Conservation (phyloP, 2,113 vertebrate species). For the Taxidea taxus region DNA sequence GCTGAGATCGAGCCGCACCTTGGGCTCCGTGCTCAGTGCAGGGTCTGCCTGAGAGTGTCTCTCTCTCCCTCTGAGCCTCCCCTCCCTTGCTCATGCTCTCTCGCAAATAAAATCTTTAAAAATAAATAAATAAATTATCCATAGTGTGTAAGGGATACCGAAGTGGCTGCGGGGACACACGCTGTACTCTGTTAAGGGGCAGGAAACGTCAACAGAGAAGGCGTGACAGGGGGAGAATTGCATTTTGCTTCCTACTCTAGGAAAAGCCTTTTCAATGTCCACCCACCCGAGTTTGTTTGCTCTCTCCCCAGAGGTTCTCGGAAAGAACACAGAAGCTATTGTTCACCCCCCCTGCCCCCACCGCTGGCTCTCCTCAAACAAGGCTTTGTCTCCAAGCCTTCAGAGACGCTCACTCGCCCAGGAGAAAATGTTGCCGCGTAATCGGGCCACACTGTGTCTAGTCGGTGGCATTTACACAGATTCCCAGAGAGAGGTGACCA, state of each 20-base stretch:
- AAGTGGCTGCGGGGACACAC: neutral
- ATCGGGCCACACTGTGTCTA: neutral
- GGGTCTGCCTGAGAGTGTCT: neutral
- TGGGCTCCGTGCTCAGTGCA: neutral
- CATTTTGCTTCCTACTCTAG: slow-evolving; percentile 53
- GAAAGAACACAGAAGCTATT: slow-evolving; percentile 52
- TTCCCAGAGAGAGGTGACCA: neutral
- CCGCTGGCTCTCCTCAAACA: slow-evolving; percentile 4
- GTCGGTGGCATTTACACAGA: neutral
- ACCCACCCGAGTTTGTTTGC: slow-evolving; percentile 62
- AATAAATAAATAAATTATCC: neutral
- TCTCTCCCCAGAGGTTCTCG: slow-evolving; percentile 33
- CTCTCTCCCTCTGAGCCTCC: neutral
- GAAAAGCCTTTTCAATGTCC: slow-evolving; percentile 50
- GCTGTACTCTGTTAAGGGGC: neutral
- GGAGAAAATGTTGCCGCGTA: neutral
- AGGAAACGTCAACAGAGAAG: slow-evolving; percentile 32
- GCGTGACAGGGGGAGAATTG: neutral
- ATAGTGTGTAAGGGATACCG: rapidly evolving
- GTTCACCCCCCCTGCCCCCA: neutral
- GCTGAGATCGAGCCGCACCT: neutral
- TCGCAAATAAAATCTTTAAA: neutral
- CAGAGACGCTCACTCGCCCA: neutral
- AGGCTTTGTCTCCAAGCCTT: slow-evolving; percentile 29
- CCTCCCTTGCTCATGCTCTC: neutral